Conservation (phyloP, 2,888 invertebrate species). For the Pollenia amentaria region DNA sequence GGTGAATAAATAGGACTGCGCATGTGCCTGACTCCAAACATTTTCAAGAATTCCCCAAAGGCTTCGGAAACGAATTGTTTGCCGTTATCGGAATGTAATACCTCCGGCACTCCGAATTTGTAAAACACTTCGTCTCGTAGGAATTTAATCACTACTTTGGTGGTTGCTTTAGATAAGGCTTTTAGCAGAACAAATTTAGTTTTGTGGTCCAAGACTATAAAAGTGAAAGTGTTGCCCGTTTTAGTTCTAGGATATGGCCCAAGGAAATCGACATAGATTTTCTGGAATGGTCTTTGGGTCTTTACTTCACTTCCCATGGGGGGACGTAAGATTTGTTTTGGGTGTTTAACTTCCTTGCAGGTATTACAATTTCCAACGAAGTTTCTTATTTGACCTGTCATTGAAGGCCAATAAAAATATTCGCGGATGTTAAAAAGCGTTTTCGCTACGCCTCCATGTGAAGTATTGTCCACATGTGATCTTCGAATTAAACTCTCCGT, state of each 20-base stretch:
- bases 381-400: background rate
- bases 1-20: background rate
- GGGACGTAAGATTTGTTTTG: conserved; percentile 26
- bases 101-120: too few relatives aligned
- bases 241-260: conserved; percentile 16
- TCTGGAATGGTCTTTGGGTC: conserved; percentile 11
- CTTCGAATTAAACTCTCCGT: background rate
- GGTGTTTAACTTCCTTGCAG: conserved; percentile 26
- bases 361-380: background rate
- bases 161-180: conserved; percentile 1
- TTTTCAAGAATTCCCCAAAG: too few relatives aligned
- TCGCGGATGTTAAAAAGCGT: conserved; percentile 15
- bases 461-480: background rate
- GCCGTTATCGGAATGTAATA: too few relatives aligned
- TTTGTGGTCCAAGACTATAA: conserved; percentile 11
- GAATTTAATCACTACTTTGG: too few relatives aligned
- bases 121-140: too few relatives aligned
- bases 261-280: conserved; percentile 21
- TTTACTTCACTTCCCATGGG: conserved; percentile 5
- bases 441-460: conserved; percentile 14
- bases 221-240: conserved; percentile 1
- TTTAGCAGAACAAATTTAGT: conserved; percentile 19
- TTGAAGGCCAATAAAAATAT: background rate
- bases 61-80: too few relatives aligned
- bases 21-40: too few relatives aligned